phyloP scores from a whole-genome alignment of 2,797 vertebrate genomes.

The Perodicticus potto region DNA sequence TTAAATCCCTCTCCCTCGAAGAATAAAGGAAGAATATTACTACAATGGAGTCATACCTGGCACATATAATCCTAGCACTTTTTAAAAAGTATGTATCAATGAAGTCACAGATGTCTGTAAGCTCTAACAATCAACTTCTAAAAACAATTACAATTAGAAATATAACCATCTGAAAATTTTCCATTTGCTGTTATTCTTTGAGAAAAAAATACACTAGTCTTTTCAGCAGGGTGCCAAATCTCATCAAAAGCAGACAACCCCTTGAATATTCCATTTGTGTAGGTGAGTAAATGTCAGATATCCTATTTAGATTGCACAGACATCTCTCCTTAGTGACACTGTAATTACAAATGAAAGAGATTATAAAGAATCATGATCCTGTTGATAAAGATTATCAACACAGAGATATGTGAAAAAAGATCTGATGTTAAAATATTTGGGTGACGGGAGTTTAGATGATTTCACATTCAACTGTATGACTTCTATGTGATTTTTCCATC shows the following conservation, averaged over 20 bases:
- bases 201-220: not conserved
- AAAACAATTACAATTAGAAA: constrained; percentile 54
- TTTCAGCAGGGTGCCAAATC: not conserved
- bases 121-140: not conserved
- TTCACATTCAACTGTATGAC: not conserved
- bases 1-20: not conserved
- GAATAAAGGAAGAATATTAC: not conserved
- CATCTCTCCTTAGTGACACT: not conserved
- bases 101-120: not conserved
- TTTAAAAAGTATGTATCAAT: not conserved
- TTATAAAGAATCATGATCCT: not conserved
- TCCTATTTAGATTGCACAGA: not conserved
- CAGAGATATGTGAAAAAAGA: not conserved
- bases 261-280: not conserved
- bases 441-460: not conserved
- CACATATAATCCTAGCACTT: not conserved
- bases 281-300: not conserved
- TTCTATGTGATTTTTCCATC: not conserved
- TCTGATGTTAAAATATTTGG: not conserved
- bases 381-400: not conserved
- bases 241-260: not conserved
- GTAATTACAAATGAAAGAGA: not conserved
- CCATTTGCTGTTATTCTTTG: not conserved
- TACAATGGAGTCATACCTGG: not conserved
- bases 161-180: not conserved